Conservation (phyloP, 2,888 invertebrate genomes). For the Caenorhabditis macrosperma region DNA sequence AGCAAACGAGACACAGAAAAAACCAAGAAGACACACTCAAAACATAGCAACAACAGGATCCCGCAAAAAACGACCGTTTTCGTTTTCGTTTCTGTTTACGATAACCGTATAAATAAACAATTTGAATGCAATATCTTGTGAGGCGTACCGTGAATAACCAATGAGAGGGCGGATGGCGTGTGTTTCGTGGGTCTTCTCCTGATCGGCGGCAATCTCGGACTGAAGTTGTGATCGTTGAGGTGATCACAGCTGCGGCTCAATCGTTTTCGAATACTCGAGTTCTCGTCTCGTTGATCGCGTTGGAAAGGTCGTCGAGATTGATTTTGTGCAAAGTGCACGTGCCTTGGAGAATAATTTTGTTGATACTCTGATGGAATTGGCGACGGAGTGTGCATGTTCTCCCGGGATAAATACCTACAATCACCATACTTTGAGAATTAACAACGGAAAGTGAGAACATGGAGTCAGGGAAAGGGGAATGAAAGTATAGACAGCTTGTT, state of each 20-base stretch:
- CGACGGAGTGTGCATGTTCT: conserved; percentile 55
- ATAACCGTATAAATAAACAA: too few relatives aligned
- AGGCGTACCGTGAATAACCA: conserved; percentile 47
- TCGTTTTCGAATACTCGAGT: conserved; percentile 57
- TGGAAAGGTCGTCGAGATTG: conserved; percentile 44
- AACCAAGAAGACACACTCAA: conserved; percentile 12
- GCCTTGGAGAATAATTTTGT: conserved; percentile 43
- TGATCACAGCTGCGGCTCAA: conserved; percentile 66
- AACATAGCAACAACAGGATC: conserved; percentile 28
- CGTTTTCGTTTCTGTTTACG: background rate
- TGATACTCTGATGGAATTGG: conserved; percentile 43
- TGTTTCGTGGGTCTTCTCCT: conserved; percentile 65
- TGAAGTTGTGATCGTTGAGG: conserved; percentile 58
- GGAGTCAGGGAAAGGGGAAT: background rate
- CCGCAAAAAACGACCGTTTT: background rate
- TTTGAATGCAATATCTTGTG: background rate
- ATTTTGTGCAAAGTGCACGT: conserved; percentile 53
- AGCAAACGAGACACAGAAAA: background rate
- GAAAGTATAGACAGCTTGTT: conserved; percentile 12
- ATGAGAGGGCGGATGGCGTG: conserved; percentile 30
- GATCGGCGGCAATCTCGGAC: conserved; percentile 67
- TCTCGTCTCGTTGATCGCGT: conserved; percentile 48
- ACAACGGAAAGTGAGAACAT: background rate
- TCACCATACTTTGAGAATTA: background rate
- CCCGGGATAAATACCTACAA: conserved; percentile 58